Base-by-base conservation (phyloP, 2,888 invertebrate genomes). In the Serripes groenlandicus region DNA sequence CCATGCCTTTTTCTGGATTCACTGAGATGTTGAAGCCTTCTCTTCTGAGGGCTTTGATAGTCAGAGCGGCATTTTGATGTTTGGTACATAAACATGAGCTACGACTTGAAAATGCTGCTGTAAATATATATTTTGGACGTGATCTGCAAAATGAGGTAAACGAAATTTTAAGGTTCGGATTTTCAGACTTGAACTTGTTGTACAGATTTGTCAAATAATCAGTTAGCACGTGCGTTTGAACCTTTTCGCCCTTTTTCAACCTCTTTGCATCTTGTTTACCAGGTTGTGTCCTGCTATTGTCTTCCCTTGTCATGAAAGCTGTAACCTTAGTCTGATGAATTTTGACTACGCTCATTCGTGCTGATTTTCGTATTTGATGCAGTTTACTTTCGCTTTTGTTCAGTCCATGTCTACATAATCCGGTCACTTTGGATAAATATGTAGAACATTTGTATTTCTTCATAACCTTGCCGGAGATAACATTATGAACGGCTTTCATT, bases 51-150 rank as follows among this genome's bases (percentile, higher is more conserved):
- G 56, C 52, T 34, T 83, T 75, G 3, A 83, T 62, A 2, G 68
- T 52, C 5, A 86, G 58, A 1, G 79, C 74, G 5, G 78, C 76
- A 60, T 82, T 84, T 69, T 84, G 82, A 37, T 87, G 84, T 52
- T 79, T 76, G 9, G 66, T 75, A 23, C 83, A 86, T 15, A 83
- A 26, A 30, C 83, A 83, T 4, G 78, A 74, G 5, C 52, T 49
- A 21, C 83, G 23, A 26, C 42, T 58, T 28, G 62, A 42, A 54
- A 82, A 76, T 11, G 73, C 23, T 15, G 79, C 42, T 32, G 42
- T 54, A 2, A 62, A 54, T 32, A 84, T 82, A 35, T 86, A 75
- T 15, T 49, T 75, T 62, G 76, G 84, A n/a, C 82, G 23, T 4
- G 28, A 56, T 52, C 82, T 32, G n/a, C 74, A 74, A 60, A 86